phyloP scores from a whole-genome alignment of 2,888 invertebrate genomes.

The Neoitamus cyanurus region DNA sequence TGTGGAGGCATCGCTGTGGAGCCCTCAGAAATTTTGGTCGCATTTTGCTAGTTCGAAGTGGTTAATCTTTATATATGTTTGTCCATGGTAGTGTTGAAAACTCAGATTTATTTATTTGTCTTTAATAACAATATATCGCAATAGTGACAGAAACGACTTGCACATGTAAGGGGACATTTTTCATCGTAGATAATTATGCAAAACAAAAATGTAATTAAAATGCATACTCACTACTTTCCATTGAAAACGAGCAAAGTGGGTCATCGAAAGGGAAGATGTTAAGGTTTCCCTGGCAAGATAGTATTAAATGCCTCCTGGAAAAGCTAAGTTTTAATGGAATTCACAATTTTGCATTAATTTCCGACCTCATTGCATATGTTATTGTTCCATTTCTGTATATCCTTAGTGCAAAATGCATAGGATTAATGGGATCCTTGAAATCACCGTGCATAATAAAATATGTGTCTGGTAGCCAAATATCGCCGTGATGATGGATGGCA shows the following conservation, averaged over 20 bases:
- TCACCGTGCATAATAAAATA: conserved; percentile 97
- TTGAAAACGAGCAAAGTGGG: conserved; percentile 93
- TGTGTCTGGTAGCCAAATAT: conserved; percentile 94
- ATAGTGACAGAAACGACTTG: too few relatives aligned
- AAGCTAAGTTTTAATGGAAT: not conserved
- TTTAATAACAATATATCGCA: too few relatives aligned
- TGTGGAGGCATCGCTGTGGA: too few relatives aligned
- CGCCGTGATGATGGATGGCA: conserved; percentile 91
- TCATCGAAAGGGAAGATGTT: conserved; percentile 97
- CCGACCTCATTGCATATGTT: conserved; percentile 90
- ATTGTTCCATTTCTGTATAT: conserved; percentile 94
- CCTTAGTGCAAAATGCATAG: conserved; percentile 91
- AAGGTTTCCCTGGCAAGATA: conserved; percentile 92
- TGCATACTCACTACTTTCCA: conserved; percentile 92
- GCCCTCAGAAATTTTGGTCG: too few relatives aligned
- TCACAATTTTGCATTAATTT: not conserved
- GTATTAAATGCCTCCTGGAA: conserved; percentile 84
- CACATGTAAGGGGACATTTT: not conserved
- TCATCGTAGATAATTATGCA: not conserved
- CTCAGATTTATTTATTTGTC: too few relatives aligned
- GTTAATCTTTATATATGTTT: too few relatives aligned
- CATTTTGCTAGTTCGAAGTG: too few relatives aligned
- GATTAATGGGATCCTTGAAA: conserved; percentile 93
- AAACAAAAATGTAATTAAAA: not conserved
- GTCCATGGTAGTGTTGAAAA: too few relatives aligned